A percentile compares a stretch with the other conserved stretches of the same genome.
phyloP scores from a whole-genome alignment of 2,113 vertebrate genomes.

The Bombycilla garrulus region DNA sequence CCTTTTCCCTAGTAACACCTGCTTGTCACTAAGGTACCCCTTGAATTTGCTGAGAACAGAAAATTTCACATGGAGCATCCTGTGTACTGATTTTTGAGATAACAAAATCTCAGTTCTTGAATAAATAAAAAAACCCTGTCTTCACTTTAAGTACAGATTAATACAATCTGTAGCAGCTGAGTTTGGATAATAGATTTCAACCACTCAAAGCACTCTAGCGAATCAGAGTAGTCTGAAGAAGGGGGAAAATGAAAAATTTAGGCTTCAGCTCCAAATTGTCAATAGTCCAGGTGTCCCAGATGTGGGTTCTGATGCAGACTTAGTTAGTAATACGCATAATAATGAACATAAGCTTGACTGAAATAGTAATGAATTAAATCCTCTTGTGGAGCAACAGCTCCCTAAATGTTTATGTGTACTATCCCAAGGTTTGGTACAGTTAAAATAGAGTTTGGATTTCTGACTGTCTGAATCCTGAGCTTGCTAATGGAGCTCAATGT shows the following conservation, averaged over 20 bases:
- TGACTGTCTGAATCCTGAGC: not conserved
- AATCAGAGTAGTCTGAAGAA: not conserved
- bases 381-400: not conserved
- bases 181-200: not conserved
- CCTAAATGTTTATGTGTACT: not conserved
- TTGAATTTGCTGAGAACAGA: not conserved
- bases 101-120: not conserved
- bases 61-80: not conserved
- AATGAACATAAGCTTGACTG: not conserved
- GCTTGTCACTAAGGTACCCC: not conserved
- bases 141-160: not conserved
- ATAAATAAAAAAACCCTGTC: not conserved
- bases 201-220: not conserved
- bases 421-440: not conserved
- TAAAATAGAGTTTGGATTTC: not conserved
- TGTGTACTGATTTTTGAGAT: not conserved
- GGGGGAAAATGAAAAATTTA: not conserved
- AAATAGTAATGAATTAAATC: not conserved
- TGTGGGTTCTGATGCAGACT: not conserved
- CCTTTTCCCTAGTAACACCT: not conserved
- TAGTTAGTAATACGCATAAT: not conserved
- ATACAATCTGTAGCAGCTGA: not conserved
- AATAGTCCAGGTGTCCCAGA: not conserved
- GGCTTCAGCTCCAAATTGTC: not conserved
- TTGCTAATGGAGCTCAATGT: not conserved